phyloP scores from a whole-genome alignment of 2,888 invertebrate genomes.

The Apotomis betuletana region DNA sequence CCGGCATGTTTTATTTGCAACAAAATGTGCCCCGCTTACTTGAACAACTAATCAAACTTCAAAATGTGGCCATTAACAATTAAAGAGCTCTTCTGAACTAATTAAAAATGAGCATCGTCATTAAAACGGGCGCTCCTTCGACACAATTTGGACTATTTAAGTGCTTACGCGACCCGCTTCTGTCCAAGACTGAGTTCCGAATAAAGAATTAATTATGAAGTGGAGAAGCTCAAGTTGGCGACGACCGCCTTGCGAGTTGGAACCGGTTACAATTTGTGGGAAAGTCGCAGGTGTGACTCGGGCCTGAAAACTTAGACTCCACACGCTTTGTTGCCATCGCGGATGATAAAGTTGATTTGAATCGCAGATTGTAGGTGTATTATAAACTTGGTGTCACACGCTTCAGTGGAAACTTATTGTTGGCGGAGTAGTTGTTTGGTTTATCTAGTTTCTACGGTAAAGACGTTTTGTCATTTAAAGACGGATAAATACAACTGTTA shows the following conservation, averaged over 20 bases:
- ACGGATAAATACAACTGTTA: background rate
- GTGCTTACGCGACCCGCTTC: constrained; percentile 76
- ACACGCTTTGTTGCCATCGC: constrained; percentile 79
- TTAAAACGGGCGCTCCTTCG: constrained; percentile 68
- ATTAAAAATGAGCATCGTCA: constrained; percentile 69
- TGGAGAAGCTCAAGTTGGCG: constrained; percentile 70
- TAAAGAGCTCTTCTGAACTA: constrained; percentile 75
- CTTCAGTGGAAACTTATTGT: constrained; percentile 23
- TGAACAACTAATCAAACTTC: constrained; percentile 59
- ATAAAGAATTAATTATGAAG: constrained; percentile 84
- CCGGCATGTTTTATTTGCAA: constrained; percentile 37
- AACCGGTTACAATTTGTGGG: constrained; percentile 80
- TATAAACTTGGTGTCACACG: constrained; percentile 39
- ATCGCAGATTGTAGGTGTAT: constrained; percentile 70
- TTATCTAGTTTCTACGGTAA: constrained; percentile 12
- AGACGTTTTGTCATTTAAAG: background rate
- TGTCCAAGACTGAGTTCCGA: constrained; percentile 78
- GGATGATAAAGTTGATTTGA: constrained; percentile 81
- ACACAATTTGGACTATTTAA: constrained; percentile 81
- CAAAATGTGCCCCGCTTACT: constrained; percentile 47
- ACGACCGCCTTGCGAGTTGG: constrained; percentile 72
- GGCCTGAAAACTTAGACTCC: constrained; percentile 68
- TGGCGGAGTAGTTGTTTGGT: constrained; percentile 24
- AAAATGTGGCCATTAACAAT: constrained; percentile 76
- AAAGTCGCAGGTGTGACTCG: constrained; percentile 77